These are phyloP conservation scores for Physeter macrocephalus DNA, from an alignment of 2,113 vertebrate genomes.

Conservation along the genomic window DNA sequence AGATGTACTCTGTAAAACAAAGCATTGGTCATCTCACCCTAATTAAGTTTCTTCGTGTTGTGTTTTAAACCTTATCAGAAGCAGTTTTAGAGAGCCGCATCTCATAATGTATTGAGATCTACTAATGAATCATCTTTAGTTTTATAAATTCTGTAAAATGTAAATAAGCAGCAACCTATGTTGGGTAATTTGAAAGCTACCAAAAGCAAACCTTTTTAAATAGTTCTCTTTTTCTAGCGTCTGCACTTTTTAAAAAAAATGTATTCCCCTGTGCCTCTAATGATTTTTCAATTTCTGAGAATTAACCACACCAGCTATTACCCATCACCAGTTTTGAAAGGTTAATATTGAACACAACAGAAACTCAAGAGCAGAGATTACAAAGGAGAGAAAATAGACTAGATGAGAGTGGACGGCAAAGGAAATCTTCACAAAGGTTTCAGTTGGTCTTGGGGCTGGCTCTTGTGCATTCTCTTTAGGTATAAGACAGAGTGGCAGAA, in stretches of 20 bases:
- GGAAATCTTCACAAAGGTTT: background rate
- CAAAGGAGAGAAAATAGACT: background rate
- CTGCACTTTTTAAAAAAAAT: background rate
- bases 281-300: background rate
- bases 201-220: background rate
- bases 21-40: background rate
- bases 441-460: background rate
- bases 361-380: background rate
- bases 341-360: background rate
- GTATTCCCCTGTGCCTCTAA: background rate
- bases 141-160: background rate
- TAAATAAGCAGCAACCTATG: background rate
- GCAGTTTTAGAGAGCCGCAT: background rate
- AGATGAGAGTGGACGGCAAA: background rate
- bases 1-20: accelerated
- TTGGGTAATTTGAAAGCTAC: background rate
- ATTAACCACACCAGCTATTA: background rate
- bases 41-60: background rate
- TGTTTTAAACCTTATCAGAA: background rate
- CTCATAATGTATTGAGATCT: background rate
- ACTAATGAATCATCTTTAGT: background rate
- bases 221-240: background rate
- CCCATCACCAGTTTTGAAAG: background rate
- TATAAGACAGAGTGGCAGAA: background rate
- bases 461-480: background rate